A percentile compares a stretch with the other conserved stretches of the same genome.
phyloP scores from a whole-genome alignment of 2,113 vertebrate species.

The Marcusenius ussheri region DNA sequence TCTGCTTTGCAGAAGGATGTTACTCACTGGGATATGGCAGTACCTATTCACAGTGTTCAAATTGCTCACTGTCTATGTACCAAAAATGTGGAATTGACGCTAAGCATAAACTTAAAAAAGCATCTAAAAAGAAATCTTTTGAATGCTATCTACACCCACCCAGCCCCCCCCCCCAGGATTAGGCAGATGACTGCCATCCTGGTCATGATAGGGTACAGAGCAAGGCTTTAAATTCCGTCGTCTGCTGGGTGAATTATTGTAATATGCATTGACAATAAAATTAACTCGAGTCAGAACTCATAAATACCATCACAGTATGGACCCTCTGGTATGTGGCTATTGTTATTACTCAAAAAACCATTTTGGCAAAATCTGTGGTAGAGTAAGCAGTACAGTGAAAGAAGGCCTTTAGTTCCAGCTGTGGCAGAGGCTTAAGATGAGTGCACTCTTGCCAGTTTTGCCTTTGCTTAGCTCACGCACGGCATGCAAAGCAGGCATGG shows the following conservation, averaged over 20 bases:
- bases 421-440: neutral
- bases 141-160: neutral
- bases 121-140: neutral
- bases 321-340: neutral
- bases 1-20: neutral
- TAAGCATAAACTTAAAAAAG: neutral
- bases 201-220: neutral
- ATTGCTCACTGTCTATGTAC: conserved; percentile 2
- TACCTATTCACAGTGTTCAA: conserved; percentile 15
- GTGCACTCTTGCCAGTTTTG: neutral
- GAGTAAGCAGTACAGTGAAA: neutral
- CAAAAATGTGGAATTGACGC: neutral
- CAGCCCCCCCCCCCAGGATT: neutral
- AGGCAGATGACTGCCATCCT: neutral
- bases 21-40: neutral
- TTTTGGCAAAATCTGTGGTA: neutral
- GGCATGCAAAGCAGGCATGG: neutral
- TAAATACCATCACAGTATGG: neutral
- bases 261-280: neutral
- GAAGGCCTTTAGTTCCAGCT: neutral
- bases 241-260: neutral
- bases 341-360: neutral
- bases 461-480: neutral
- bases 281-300: neutral
- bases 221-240: conserved; percentile 1